Evolutionary conservation across 2,797 vertebrate genomes (phyloP).

Genomic region (Falco berigora): DNA sequence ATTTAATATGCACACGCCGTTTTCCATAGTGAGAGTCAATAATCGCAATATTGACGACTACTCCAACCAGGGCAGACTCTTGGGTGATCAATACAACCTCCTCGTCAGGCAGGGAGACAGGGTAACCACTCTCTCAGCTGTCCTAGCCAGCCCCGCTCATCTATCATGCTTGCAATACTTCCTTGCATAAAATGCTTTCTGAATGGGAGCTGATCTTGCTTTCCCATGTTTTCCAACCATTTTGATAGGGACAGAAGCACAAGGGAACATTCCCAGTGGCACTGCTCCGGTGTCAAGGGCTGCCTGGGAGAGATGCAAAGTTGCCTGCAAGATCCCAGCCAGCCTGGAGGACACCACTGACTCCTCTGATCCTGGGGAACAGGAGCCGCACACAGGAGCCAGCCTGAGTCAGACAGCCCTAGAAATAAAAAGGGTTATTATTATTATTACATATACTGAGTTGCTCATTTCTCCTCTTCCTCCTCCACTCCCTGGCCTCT

Average conservation of each 20-base stretch:
- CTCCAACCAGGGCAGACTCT: neutral
- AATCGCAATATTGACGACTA: neutral
- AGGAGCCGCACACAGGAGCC: neutral
- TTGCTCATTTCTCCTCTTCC: neutral
- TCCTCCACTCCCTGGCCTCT: neutral
- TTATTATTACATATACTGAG: neutral
- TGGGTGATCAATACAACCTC: neutral
- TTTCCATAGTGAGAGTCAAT: neutral
- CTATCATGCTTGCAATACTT: neutral
- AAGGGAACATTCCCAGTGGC: neutral
- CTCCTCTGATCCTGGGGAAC: neutral
- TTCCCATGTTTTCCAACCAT: rapidly evolving
- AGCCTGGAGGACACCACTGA: neutral
- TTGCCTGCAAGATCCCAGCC: neutral
- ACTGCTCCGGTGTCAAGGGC: neutral
- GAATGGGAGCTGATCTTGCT: neutral
- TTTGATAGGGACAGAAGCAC: neutral
- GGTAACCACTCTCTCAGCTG: rapidly evolving
- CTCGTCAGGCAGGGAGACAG: neutral
- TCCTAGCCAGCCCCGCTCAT: neutral
- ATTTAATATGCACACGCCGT: neutral
- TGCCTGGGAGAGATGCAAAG: neutral
- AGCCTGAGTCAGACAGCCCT: neutral
- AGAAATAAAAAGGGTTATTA: neutral
- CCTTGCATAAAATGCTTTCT: neutral